phyloP scores from a whole-genome alignment of 2,797 vertebrate species.

The Crenuchus spilurus region DNA sequence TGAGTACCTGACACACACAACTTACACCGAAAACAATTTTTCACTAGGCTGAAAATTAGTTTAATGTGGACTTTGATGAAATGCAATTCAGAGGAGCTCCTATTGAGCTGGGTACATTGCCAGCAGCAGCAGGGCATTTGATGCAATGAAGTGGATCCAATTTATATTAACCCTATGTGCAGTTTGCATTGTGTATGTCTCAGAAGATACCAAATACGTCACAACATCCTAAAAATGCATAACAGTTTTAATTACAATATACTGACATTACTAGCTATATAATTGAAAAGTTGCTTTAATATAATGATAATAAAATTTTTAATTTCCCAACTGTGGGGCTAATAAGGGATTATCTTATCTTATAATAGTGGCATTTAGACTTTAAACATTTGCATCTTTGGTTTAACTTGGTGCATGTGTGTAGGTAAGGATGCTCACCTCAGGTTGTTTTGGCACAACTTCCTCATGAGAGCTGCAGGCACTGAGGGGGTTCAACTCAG shows the following conservation, averaged over 20 bases:
- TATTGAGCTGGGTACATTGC: conserved; percentile 39
- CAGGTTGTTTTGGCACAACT: conserved; percentile 35
- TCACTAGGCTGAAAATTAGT: conserved; percentile 47
- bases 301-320: no score
- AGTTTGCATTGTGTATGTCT: neutral
- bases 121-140: conserved; percentile 36
- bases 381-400: neutral
- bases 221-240: neutral
- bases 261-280: neutral
- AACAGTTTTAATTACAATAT: neutral
- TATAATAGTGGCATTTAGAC: neutral
- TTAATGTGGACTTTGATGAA: conserved; percentile 43
- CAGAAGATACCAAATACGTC: neutral
- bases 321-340: no score
- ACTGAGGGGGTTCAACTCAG: conserved; percentile 67
- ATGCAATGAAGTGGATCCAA: conserved; percentile 37
- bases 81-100: conserved; percentile 36
- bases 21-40: conserved; percentile 40
- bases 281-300: no score
- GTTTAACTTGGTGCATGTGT: neutral
- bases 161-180: conserved; percentile 28
- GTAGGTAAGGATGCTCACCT: conserved; percentile 40
- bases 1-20: conserved; percentile 32
- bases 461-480: conserved; percentile 54
- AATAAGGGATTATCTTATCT: no score